These are phyloP conservation scores for Caenorhabditis drosophilae DNA, from an alignment of 2,888 invertebrate genomes.

Conservation along the genomic window DNA sequence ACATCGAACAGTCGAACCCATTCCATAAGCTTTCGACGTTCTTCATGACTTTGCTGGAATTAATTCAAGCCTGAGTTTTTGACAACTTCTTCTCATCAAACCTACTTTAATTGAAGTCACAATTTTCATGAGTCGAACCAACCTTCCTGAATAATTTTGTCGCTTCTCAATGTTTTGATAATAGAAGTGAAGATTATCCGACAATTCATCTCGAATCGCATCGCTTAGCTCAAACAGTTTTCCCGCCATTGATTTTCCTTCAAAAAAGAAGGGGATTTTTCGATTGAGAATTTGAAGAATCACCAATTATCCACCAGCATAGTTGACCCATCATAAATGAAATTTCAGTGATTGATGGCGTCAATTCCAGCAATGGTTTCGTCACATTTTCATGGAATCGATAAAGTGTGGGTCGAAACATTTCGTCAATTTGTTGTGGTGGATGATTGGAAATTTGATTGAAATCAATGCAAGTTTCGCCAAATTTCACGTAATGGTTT, in stretches of 20 bases:
- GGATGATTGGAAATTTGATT: constrained; percentile 31
- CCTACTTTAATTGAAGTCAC: constrained; percentile 38
- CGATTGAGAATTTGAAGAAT: background rate
- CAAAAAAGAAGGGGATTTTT: constrained; percentile 2
- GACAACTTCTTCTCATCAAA: background rate
- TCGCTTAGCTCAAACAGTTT: constrained; percentile 25
- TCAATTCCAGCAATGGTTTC: constrained; percentile 24
- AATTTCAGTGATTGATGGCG: constrained; percentile 27
- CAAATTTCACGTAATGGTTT: constrained; percentile 3
- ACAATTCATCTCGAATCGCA: constrained; percentile 28
- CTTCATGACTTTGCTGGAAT: constrained; percentile 37
- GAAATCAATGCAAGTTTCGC: constrained; percentile 21
- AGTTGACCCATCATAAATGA: constrained; percentile 40
- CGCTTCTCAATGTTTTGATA: constrained; percentile 29
- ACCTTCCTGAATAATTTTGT: constrained; percentile 43
- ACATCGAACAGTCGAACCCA: constrained; percentile 47
- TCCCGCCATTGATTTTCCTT: constrained; percentile 26
- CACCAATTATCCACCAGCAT: constrained; percentile 43
- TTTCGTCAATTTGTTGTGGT: constrained; percentile 17
- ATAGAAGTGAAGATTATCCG: constrained; percentile 38
- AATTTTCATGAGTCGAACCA: constrained; percentile 44
- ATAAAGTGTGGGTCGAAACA: constrained; percentile 33
- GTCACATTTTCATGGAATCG: constrained; percentile 27
- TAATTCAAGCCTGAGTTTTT: background rate
- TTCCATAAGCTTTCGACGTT: constrained; percentile 40